Base-by-base conservation (phyloP, 2,797 vertebrate species). In the Vireo griseus region DNA sequence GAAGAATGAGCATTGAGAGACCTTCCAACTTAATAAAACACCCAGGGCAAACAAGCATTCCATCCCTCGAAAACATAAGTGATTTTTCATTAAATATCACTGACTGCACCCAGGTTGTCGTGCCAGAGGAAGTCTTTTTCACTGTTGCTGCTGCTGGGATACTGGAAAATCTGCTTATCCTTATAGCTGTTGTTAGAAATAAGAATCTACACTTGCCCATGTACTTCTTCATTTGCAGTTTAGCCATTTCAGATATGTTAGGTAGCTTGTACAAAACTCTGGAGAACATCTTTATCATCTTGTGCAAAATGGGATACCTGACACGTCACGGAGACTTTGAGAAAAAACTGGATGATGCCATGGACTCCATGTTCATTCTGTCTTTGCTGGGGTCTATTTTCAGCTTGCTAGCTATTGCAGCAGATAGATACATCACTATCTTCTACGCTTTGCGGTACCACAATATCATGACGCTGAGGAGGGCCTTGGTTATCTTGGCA, bases 221-320 rank as follows among this genome's bases (percentile, higher is more conserved):
- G 99, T 99, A 99, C 96, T 98, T 98, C 96, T 99, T 99, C 95
- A 99, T 99, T 97, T 99, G 99, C 94, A 99, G 99, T 86, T 97
- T 99, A 96, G 99, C 99, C 3, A 96, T 99, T 95, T 99, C 99
- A 75, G 99, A 99, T 95, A 99, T 99, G 96, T 92, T 99, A 45
- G 98, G 98, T 28, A 99, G 99, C 91, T 94, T 99, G 65, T 98
- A 98, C 85, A 99, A 99, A 97, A 98, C 98, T 88, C 96, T 98
- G 79, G 99, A 99, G 95, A 99, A 98, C 74, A 95, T 99, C 72
- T 98, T 99, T 95, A 98, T 99, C 40, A 97, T 98, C 61, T 97
- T 99, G 62, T 98, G 96, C 47, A 98, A 98, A 31, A 94, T 95
- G 39, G 99, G 99, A 8, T 98, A 98, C 52, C 94, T 99, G 76